These are phyloP conservation scores for Phalacrocorax carbo DNA, from an alignment of 2,113 vertebrate genomes.

Conservation along the genomic window DNA sequence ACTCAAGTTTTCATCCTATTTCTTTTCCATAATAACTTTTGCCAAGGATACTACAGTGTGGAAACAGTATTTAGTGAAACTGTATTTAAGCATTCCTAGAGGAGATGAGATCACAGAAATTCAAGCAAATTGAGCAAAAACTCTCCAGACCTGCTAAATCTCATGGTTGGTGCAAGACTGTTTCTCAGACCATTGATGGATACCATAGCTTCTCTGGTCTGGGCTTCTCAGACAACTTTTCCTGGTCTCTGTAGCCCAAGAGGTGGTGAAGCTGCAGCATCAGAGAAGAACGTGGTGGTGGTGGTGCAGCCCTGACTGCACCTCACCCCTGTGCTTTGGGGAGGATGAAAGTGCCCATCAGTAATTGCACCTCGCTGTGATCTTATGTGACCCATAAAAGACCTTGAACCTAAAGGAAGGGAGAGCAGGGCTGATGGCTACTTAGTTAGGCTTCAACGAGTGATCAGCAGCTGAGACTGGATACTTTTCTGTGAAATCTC, in stretches of 20 bases:
- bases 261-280: neutral
- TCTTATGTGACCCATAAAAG: neutral
- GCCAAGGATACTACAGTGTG: neutral
- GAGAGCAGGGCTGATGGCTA: neutral
- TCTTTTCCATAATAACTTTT: neutral
- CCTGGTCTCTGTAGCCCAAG: neutral
- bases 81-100: neutral
- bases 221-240: neutral
- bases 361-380: neutral
- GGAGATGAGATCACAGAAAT: neutral
- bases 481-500: neutral
- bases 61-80: neutral
- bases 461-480: neutral
- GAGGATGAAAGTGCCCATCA: neutral
- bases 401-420: rapidly evolving
- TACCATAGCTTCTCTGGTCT: neutral
- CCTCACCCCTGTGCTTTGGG: neutral
- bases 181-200: neutral
- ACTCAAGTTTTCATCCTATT: neutral
- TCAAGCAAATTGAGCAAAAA: neutral
- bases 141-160: neutral
- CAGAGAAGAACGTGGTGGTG: neutral
- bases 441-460: neutral
- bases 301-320: neutral
- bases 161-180: neutral